These are phyloP conservation scores for Drosophila neutralis DNA, from an alignment of 2,888 invertebrate species.

Conservation along the genomic window DNA sequence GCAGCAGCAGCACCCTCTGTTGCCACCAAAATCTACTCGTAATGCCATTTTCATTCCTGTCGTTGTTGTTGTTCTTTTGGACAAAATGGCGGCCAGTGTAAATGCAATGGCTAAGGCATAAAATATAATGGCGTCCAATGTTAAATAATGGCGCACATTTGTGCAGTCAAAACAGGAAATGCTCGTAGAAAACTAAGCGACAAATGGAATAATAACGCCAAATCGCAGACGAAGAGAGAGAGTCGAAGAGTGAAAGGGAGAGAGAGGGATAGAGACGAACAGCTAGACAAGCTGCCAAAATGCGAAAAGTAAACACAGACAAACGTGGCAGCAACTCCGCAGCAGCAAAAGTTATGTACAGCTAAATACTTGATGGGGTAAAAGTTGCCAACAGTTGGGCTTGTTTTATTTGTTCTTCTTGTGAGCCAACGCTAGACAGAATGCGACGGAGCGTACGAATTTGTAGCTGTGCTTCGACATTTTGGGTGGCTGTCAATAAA, in stretches of 20 bases:
- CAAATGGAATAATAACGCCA: constrained; percentile 71
- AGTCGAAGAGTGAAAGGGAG: background rate
- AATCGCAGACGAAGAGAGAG: constrained; percentile 16
- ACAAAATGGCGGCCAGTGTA: constrained; percentile 54
- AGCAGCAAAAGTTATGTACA: constrained; percentile 24
- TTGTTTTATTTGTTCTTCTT: background rate
- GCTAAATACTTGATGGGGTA: constrained; percentile 48
- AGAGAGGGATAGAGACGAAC: background rate
- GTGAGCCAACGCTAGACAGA: constrained; percentile 21
- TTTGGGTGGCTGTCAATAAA: constrained; percentile 33
- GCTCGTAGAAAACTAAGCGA: constrained; percentile 68
- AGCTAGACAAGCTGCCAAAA: constrained; percentile 27
- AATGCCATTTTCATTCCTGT: constrained; percentile 30
- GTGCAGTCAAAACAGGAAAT: constrained; percentile 79
- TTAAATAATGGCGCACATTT: constrained; percentile 73
- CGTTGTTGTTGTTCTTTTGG: background rate
- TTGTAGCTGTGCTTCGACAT: constrained; percentile 37
- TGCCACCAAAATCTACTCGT: constrained; percentile 22
- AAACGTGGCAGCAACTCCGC: background rate
- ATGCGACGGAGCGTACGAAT: constrained; percentile 32
- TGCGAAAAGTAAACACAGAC: constrained; percentile 27
- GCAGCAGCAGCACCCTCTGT: constrained; percentile 52
- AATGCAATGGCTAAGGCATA: constrained; percentile 55
- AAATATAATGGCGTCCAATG: constrained; percentile 68
- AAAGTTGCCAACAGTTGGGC: constrained; percentile 33